Evolutionary conservation across 2,888 invertebrate species (phyloP), one percentile per base, ranked within the genome.

Genomic region (Cryptocephalus moraei): DNA sequence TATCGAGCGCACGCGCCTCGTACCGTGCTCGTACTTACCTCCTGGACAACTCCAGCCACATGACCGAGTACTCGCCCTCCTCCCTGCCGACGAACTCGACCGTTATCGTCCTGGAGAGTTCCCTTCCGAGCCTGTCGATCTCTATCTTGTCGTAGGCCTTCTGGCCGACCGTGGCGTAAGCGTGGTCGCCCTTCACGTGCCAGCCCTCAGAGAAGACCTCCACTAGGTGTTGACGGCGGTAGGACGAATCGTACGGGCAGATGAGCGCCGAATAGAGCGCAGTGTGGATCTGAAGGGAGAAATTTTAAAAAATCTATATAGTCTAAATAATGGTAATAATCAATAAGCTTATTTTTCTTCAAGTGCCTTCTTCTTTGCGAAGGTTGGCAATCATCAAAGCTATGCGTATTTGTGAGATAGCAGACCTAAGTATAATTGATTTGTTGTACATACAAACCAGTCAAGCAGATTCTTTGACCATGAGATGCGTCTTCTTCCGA

Each of bases 201-300:
- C 90, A 91, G 33, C 90, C 91, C 59, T 88, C 84, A 41, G 89
- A 90, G 67, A 90, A 91, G 43, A 90, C 81, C 71, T 88, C 86
- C 13, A 88, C 86, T 53, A 81, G 72, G 52, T 82, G 79, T 48
- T 81, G 43, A 8, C 45, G 77, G 32, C 78, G 76, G 40, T 77
- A 77, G 39, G 71, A 65, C 33, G 50, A 47, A 40, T 72, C 71
- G 50, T 75, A 70, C 4, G 80, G 82, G 57, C 84, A 84, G 4
- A 80, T 74, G 11, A 78, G 68, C n/a, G 73, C 75, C 46, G 75
- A 73, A 39, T 76, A 70, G 9, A 70, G 62, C 31, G 81, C 79
- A 40, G 63, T 88, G 87, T 53, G 53, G 3, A 53, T 47, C 53
- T 53, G 38, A 9, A 43, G 45, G 8, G 11, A 31, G 3, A 36